Percentiles rank a stretch among this genome's conserved stretches.
These are phyloP conservation scores for Melanotaenia boesemani DNA, from an alignment of 2,797 vertebrate species.

Conservation along the genomic window DNA sequence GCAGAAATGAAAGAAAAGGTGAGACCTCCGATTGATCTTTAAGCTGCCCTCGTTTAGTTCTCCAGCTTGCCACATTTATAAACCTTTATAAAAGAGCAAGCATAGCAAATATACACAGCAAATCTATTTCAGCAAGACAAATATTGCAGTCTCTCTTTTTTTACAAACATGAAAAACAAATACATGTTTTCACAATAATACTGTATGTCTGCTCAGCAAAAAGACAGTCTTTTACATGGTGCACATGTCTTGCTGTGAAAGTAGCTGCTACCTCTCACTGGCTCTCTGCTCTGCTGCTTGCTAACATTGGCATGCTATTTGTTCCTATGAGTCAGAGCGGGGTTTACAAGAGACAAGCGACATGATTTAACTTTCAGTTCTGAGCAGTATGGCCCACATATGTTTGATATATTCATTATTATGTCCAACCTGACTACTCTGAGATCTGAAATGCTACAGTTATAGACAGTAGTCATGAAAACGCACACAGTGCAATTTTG, in stretches of 20 bases:
- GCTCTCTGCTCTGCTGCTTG: constrained; percentile 36
- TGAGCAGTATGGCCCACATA: constrained; percentile 41
- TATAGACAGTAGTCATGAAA: background rate
- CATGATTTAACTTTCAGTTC: constrained; percentile 59
- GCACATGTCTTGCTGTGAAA: constrained; percentile 12
- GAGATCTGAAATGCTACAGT: constrained; percentile 25
- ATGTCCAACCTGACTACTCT: constrained; percentile 11
- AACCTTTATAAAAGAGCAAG: background rate
- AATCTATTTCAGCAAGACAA: background rate
- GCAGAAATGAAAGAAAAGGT: constrained; percentile 58
- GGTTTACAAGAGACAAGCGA: constrained; percentile 52
- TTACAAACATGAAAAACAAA: constrained; percentile 7
- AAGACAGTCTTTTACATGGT: background rate
- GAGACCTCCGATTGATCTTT: constrained; percentile 57
- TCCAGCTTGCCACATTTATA: background rate
- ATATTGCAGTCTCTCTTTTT: background rate
- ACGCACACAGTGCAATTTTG: too few relatives aligned
- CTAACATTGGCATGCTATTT: constrained; percentile 60
- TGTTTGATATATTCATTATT: constrained; percentile 29
- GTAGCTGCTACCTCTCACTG: constrained; percentile 36
- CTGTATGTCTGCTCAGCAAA: constrained; percentile 13
- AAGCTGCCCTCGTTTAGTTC: constrained; percentile 17
- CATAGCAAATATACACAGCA: background rate
- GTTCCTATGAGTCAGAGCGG: constrained; percentile 56
- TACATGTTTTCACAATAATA: background rate